Evolutionary conservation across 2,797 vertebrate genomes (phyloP), one percentile per base, ranked within the genome.

Genomic region (Thamnophis elegans): DNA sequence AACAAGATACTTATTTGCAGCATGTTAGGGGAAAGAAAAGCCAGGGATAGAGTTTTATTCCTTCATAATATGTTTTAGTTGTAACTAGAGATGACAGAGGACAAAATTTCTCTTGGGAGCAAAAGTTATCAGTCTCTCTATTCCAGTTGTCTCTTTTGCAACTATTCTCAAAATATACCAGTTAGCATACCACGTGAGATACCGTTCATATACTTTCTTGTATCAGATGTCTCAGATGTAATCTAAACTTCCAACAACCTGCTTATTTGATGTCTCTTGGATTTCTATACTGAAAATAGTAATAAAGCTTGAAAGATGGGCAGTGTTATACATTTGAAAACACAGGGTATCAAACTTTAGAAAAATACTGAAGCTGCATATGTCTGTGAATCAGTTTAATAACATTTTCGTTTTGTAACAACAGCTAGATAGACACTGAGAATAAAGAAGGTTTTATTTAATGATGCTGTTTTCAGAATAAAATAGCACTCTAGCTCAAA

Each of bases 41-140:
- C 95, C 92, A 96, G 95, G 96, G 96, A 96, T 95, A 96, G 95
- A 93, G 95, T 97, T 96, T 96, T 96, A 97, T 97, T 95, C 95
- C 97, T 94, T 94, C 96, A 92, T 95, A 95, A 96, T 95, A 96
- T 94, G 85, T 82, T 96, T 92, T 12, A 56, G 85, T 94, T 95
- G 93, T 94, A 93, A 92, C 95, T 94, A 95, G 89, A 96, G 91
- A 94, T 78, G 85, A n/a, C 16, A 95, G 90, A 96, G 95, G 93
- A 93, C 65, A 86, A 88, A 93, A 95, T 95, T 97, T 96, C 94
- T 95, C 91, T 91, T 58, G 25, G 53, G 94, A 95, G 97, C 93
- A 51, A 94, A 95, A 95, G 91, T 82, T 95, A 93, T 47, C 92
- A 93, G 25, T 86, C 89, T 55, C 89, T 5, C 90, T 93, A 93